Percentiles rank a stretch among this genome's conserved stretches.
phyloP scores from a whole-genome alignment of 2,888 invertebrate genomes.

The Ornithoptera priamus region DNA sequence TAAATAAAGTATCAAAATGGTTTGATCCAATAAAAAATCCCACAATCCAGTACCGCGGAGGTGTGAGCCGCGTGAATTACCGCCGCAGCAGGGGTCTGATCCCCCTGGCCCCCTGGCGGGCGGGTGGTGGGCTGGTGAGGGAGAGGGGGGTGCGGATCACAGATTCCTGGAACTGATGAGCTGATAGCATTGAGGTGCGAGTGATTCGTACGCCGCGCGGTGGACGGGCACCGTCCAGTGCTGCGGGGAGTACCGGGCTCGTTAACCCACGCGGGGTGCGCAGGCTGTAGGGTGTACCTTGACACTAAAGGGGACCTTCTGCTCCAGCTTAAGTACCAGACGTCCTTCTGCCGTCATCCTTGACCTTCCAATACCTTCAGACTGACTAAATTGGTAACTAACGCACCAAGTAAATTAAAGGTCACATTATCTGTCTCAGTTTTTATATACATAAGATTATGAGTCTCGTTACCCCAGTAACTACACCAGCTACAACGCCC shows the following conservation, averaged over 20 bases:
- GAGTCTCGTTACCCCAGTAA: too few species aligned
- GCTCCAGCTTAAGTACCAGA: too few species aligned
- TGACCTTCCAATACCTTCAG: too few species aligned
- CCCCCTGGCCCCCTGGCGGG: conserved; percentile 36
- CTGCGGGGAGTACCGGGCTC: not conserved
- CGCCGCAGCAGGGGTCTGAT: conserved; percentile 60
- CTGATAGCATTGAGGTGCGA: conserved; percentile 33
- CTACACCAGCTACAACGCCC: too few species aligned
- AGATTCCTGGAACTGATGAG: conserved; percentile 43
- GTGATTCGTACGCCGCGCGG: conserved; percentile 15
- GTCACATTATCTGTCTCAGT: too few species aligned
- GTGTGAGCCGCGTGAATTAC: conserved; percentile 75
- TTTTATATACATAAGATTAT: too few species aligned
- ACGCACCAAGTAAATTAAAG: too few species aligned
- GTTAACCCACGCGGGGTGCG: conserved; percentile 6
- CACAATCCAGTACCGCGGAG: conserved; percentile 52
- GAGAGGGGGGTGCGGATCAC: conserved; percentile 40
- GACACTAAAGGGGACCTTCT: too few species aligned
- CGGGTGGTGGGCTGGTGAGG: conserved; percentile 19
- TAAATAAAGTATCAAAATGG: conserved; percentile 49
- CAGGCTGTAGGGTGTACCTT: too few species aligned
- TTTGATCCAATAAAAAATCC: conserved; percentile 27
- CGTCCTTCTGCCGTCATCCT: too few species aligned
- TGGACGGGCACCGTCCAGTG: conserved; percentile 9
- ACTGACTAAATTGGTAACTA: too few species aligned